Evolutionary conservation across 2,888 invertebrate genomes (phyloP).

Genomic region (Noctua comes): DNA sequence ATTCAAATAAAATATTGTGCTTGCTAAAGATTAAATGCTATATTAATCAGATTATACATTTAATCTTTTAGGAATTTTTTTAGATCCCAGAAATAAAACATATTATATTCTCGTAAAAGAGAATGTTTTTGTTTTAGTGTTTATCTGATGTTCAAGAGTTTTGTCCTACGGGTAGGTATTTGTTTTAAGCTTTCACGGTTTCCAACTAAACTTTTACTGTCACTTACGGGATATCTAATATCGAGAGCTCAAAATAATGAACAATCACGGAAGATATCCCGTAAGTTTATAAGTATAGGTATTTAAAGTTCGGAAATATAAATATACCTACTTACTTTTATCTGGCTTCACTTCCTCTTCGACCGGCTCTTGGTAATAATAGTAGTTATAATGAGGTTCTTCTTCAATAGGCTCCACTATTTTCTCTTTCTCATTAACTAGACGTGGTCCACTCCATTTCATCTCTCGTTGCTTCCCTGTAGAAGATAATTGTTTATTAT

Average conservation of each 20-base stretch:
- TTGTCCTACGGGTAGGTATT: too few relatives aligned
- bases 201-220: too few relatives aligned
- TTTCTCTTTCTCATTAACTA: background rate
- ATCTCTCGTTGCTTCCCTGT: conserved; percentile 37
- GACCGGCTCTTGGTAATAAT: background rate
- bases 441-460: conserved; percentile 39
- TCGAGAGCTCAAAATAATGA: too few relatives aligned
- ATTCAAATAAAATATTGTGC: background rate
- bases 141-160: background rate
- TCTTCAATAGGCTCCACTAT: background rate
- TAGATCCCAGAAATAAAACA: background rate
- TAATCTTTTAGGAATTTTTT: background rate
- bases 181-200: too few relatives aligned
- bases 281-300: too few relatives aligned
- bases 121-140: background rate
- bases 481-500: background rate
- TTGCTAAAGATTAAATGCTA: background rate
- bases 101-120: background rate
- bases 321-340: conserved; percentile 19
- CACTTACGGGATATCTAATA: too few relatives aligned
- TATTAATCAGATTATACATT: background rate
- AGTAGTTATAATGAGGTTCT: background rate
- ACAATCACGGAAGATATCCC: too few relatives aligned
- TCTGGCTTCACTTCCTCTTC: conserved; percentile 11
- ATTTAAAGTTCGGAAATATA: background rate